phyloP scores from a whole-genome alignment of 1,140 invertebrate genomes.

The Conus ventricosus region DNA sequence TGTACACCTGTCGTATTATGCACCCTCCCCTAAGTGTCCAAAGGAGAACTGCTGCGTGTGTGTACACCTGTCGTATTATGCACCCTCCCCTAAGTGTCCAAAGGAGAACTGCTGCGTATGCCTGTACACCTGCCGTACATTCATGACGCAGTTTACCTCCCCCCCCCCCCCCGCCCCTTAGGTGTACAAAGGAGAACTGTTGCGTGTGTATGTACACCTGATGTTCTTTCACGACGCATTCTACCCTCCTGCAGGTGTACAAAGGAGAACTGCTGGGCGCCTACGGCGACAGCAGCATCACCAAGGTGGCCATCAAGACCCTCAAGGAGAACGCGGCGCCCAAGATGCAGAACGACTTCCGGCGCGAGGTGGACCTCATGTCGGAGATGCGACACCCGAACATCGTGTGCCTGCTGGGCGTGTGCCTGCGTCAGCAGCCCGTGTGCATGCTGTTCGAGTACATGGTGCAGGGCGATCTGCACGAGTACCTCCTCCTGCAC shows the following conservation, averaged over 20 bases:
- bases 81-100: too few species aligned
- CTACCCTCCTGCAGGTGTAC: constrained; percentile 55
- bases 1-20: too few species aligned
- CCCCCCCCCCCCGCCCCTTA: too few species aligned
- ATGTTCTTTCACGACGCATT: too few species aligned
- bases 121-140: too few species aligned
- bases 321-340: constrained; percentile 94
- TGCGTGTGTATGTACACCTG: too few species aligned
- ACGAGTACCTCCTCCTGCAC: constrained; percentile 72
- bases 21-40: too few species aligned
- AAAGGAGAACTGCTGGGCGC: constrained; percentile 90
- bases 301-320: constrained; percentile 94
- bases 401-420: constrained; percentile 95
- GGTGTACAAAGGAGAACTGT: too few species aligned
- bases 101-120: too few species aligned
- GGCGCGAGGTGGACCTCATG: constrained; percentile 86
- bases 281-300: constrained; percentile 73
- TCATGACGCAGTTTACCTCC: too few species aligned
- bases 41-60: too few species aligned
- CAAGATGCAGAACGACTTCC: constrained; percentile 94
- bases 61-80: too few species aligned
- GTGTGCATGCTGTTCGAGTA: constrained; percentile 98
- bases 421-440: constrained; percentile 92
- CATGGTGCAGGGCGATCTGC: constrained; percentile 78
- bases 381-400: constrained; percentile 95